Evolutionary conservation across 2,888 invertebrate genomes (phyloP).

Genomic region (Drosophila sordidula): DNA sequence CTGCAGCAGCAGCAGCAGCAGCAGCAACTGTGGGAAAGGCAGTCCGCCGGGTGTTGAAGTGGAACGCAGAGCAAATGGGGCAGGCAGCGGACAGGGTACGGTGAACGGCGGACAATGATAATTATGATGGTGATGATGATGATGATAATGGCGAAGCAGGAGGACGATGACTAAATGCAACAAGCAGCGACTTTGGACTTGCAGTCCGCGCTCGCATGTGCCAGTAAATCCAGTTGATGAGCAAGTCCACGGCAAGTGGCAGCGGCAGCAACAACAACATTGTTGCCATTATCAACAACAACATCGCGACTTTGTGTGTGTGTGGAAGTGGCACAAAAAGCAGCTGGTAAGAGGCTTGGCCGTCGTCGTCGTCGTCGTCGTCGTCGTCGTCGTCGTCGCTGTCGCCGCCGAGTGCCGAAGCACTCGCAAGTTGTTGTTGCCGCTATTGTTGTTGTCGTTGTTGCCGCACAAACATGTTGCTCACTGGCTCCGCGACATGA

Average conservation of each 20-base stretch:
- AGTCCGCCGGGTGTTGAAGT: slow-evolving; percentile 72
- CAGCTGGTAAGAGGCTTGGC: slow-evolving; percentile 67
- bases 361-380: slow-evolving; percentile 15
- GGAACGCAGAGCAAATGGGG: slow-evolving; percentile 64
- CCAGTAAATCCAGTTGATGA: slow-evolving; percentile 71
- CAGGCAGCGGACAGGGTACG: slow-evolving; percentile 27
- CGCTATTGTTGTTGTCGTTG: slow-evolving; percentile 27
- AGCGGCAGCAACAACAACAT: slow-evolving; percentile 43
- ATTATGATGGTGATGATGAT: slow-evolving; percentile 15
- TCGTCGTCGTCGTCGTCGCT: slow-evolving; percentile 16
- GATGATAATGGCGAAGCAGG: slow-evolving; percentile 26
- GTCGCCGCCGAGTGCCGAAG: slow-evolving; percentile 63
- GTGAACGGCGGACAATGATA: slow-evolving; percentile 11
- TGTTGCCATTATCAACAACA: slow-evolving; percentile 28
- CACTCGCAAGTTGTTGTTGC: slow-evolving; percentile 57
- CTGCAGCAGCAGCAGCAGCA: slow-evolving; percentile 22
- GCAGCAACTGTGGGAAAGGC: slow-evolving; percentile 69
- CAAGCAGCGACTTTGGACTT: slow-evolving; percentile 70
- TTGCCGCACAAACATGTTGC: slow-evolving; percentile 76
- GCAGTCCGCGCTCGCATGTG: slow-evolving; percentile 55
- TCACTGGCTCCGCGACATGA: slow-evolving; percentile 78
- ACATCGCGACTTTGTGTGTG: slow-evolving; percentile 44
- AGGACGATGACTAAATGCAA: slow-evolving; percentile 76
- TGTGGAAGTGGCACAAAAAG: slow-evolving; percentile 67
- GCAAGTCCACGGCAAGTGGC: slow-evolving; percentile 74